These are phyloP conservation scores for Penaeus chinensis DNA, from an alignment of 1,140 invertebrate species.

Conservation along the genomic window DNA sequence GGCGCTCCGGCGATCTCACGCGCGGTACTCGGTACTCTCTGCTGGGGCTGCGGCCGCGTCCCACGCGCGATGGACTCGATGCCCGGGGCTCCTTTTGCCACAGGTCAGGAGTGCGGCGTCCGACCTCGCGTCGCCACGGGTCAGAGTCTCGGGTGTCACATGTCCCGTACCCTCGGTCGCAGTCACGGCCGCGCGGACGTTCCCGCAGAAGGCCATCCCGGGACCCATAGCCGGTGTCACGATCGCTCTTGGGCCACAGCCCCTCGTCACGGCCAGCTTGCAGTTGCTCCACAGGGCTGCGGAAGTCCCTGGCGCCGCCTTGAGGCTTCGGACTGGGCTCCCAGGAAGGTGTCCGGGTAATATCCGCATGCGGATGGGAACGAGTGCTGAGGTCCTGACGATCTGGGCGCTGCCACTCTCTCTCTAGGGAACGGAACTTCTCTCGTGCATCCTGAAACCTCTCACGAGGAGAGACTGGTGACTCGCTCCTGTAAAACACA, in stretches of 20 bases:
- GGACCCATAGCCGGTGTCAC: conserved; percentile 60
- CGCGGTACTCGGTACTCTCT: conserved; percentile 46
- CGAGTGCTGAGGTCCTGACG: conserved; percentile 19
- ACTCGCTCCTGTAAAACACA: conserved; percentile 52
- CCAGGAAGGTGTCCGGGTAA: conserved; percentile 41
- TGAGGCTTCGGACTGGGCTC: conserved; percentile 21
- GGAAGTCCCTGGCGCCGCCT: background rate
- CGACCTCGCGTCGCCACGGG: conserved; percentile 48
- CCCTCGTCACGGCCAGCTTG: conserved; percentile 39
- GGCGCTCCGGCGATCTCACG: conserved; percentile 47
- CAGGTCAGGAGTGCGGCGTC: conserved; percentile 49
- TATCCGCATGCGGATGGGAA: conserved; percentile 15
- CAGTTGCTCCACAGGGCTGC: conserved; percentile 11
- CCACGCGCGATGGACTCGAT: conserved; percentile 28
- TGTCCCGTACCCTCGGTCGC: conserved; percentile 55
- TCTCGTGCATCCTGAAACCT: conserved; percentile 58
- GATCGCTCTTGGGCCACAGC: conserved; percentile 53
- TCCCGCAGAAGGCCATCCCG: conserved; percentile 54
- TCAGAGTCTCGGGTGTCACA: conserved; percentile 57
- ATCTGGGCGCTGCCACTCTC: conserved; percentile 48
- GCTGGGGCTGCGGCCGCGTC: conserved; percentile 21
- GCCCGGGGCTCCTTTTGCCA: conserved; percentile 44
- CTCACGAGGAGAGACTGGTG: conserved; percentile 55
- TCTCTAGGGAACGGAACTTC: conserved; percentile 54
- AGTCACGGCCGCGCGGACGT: conserved; percentile 41